Percentiles rank a stretch among this genome's conserved stretches.
Evolutionary conservation across 2,797 vertebrate species (phyloP).

Genomic region (Pteropus rufus): DNA sequence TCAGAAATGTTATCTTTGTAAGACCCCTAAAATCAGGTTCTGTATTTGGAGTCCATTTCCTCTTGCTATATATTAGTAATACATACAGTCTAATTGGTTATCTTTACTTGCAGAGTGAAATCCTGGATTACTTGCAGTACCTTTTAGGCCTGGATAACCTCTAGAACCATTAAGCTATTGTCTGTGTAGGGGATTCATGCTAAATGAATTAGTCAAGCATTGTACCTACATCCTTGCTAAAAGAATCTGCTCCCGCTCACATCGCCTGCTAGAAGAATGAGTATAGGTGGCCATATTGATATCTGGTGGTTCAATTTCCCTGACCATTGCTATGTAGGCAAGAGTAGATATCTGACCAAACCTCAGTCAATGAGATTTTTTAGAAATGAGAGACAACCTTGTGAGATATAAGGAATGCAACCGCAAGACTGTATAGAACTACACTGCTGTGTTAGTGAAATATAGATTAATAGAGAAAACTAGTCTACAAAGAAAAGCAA

Average conservation of each 20-base stretch:
- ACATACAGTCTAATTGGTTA: background rate
- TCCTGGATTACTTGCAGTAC: background rate
- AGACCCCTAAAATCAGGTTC: background rate
- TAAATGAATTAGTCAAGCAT: background rate
- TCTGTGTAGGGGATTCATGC: background rate
- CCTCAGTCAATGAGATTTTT: background rate
- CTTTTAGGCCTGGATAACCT: background rate
- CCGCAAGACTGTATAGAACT: background rate
- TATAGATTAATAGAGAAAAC: background rate
- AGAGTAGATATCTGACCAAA: background rate
- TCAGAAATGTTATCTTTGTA: background rate
- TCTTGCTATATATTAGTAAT: background rate
- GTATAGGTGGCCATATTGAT: background rate
- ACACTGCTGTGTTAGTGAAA: background rate
- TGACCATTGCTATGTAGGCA: background rate
- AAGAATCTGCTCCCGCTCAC: background rate
- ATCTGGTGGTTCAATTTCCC: conserved; percentile 2
- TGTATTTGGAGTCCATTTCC: background rate
- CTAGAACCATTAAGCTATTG: background rate
- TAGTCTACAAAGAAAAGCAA: background rate
- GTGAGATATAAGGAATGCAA: background rate
- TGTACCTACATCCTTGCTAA: background rate
- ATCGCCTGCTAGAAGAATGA: background rate
- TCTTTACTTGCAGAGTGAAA: background rate
- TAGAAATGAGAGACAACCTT: background rate